Conservation (phyloP, 2,797 vertebrate species). For the Aldrovandia affinis region DNA sequence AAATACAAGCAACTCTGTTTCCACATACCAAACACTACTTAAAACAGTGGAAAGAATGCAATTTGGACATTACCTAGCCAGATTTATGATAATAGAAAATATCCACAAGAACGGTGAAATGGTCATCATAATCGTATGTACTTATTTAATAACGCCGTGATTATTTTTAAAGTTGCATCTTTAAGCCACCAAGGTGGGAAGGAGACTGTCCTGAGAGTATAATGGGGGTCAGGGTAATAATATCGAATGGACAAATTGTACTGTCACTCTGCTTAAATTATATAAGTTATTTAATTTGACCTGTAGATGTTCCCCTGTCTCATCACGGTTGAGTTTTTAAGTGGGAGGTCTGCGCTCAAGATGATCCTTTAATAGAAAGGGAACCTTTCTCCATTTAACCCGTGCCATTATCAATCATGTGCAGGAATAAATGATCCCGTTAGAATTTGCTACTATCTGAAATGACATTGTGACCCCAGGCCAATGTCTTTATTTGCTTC, state of each 20-base stretch:
- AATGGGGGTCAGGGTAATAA: slow-evolving; percentile 97
- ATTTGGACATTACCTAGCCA: no score
- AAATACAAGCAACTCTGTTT: not conserved
- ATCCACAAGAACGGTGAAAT: slow-evolving; percentile 56
- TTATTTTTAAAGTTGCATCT: slow-evolving; percentile 72
- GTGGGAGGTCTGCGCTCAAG: slow-evolving; percentile 97
- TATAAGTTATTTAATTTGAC: slow-evolving; percentile 98
- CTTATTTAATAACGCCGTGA: slow-evolving; percentile 48
- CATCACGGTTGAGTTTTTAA: slow-evolving; percentile 88
- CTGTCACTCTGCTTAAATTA: slow-evolving; percentile 97
- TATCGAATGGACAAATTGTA: slow-evolving; percentile 90
- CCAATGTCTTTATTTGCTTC: slow-evolving; percentile 92
- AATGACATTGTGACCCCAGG: slow-evolving; percentile 93
- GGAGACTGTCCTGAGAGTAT: slow-evolving; percentile 84
- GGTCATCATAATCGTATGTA: slow-evolving; percentile 60
- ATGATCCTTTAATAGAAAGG: slow-evolving; percentile 95
- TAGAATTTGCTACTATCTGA: slow-evolving; percentile 95
- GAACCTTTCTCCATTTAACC: slow-evolving; percentile 93
- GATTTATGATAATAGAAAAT: slow-evolving; percentile 44
- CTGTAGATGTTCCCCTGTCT: slow-evolving; percentile 88
- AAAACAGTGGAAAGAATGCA: no score
- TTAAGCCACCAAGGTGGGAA: slow-evolving; percentile 82
- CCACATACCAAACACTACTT: no score
- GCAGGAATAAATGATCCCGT: slow-evolving; percentile 96
- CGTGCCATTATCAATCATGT: slow-evolving; percentile 91